Evolutionary conservation across 2,113 vertebrate species (phyloP), one percentile per base, ranked within the genome.

Genomic region (Taurulus bubalis): DNA sequence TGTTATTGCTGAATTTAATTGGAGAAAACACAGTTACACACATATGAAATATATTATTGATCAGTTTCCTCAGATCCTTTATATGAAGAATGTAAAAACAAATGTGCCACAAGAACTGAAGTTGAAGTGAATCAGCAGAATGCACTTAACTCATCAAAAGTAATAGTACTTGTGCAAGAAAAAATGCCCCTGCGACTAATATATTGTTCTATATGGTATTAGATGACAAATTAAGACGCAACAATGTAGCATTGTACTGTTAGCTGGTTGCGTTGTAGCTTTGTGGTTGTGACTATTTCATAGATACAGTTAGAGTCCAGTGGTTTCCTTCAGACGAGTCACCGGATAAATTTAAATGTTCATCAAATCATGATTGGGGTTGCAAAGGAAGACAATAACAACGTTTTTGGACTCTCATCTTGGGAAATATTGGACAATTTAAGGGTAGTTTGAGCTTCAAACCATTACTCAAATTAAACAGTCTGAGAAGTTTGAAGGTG

Each of bases 1-100:
- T 51, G 28, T 10, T 55, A 71, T 74, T 79, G 74, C n/a, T 67
- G 47, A 26, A 65, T 55, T 45, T 11, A 38, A 34, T 55, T 36
- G 12, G 28, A 16, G 40, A 60, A 36, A 59, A 71, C 3, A 14
- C 9, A 34, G 32, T 40, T 3, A 45, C 56, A 69, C 10, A 22
- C 6, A 38, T 24, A 58, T 15, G 45, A 6, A 3, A 5, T 12
- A 71, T 34, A 9, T 8, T 16, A 26, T 58, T 20, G 40, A 36
- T 40, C 6, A 2, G n/a, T n/a, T n/a, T n/a, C n/a, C n/a, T 69
- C 32, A 58, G 2, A 8, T 56, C 65, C 45, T 49, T 49, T 49
- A 20, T 9, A 40, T 40, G 3, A 8, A n/a, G 6, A 47, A n/a
- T 32, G 20, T 20, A 58, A 26, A 71, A 58, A 26, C 10, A 71